phyloP scores from a whole-genome alignment of 2,113 vertebrate genomes.

The Ginglymostoma cirratum region DNA sequence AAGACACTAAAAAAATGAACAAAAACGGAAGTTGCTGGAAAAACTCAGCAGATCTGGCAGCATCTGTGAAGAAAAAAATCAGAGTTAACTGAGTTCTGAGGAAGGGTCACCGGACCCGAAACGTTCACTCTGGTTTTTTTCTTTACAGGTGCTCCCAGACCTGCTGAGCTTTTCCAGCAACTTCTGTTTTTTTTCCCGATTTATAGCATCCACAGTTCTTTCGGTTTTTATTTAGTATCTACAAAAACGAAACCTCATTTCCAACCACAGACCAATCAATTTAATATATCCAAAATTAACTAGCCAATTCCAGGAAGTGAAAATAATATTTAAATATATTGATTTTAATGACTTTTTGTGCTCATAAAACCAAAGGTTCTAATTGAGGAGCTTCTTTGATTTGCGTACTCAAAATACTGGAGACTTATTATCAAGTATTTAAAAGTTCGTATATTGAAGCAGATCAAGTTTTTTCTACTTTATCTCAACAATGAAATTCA shows the following conservation, averaged over 20 bases:
- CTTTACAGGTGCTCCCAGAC: too few relatives aligned
- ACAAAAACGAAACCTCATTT: neutral
- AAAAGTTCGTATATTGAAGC: neutral
- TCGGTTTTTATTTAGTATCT: too few relatives aligned
- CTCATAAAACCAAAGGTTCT: neutral
- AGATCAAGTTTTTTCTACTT: neutral
- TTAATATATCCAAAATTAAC: slow-evolving; percentile 14
- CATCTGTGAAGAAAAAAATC: too few relatives aligned
- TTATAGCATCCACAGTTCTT: too few relatives aligned
- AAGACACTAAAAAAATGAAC: neutral
- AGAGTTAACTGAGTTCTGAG: too few relatives aligned
- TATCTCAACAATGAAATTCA: neutral
- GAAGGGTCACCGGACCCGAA: too few relatives aligned
- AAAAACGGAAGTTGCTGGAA: too few relatives aligned
- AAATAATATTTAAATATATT: neutral
- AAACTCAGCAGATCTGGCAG: too few relatives aligned
- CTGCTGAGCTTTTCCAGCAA: too few relatives aligned
- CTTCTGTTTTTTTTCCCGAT: too few relatives aligned
- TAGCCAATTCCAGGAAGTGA: neutral
- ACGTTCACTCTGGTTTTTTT: too few relatives aligned
- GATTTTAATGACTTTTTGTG: neutral
- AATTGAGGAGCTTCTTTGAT: neutral
- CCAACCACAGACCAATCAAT: neutral
- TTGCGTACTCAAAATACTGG: neutral
- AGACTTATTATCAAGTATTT: neutral